phyloP scores from a whole-genome alignment of 92 coral and sea anemone species.

The Palythoa caribaeorum region DNA sequence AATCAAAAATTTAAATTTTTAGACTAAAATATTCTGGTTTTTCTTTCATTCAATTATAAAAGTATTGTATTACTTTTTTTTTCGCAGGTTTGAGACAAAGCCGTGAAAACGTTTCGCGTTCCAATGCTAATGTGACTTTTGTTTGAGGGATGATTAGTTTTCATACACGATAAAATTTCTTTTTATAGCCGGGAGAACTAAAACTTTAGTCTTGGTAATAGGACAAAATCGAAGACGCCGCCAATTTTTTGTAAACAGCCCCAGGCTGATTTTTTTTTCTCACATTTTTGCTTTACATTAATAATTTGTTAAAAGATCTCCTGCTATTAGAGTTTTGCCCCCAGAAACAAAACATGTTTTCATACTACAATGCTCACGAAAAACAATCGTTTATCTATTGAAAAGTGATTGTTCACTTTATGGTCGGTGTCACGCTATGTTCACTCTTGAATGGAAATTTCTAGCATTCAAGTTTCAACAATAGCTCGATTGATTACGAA shows the following conservation, averaged over 20 bases:
- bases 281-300: too few relatives aligned
- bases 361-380: neutral
- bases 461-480: neutral
- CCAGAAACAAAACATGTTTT: slow-evolving; percentile 23
- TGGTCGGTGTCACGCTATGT: slow-evolving; percentile 11
- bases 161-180: too few relatives aligned
- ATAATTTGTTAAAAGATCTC: slow-evolving; percentile 6
- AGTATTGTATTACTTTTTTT: neutral
- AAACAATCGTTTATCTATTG: slow-evolving; percentile 10
- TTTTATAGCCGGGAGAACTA: too few relatives aligned
- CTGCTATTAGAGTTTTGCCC: neutral
- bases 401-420: slow-evolving; percentile 40
- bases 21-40: neutral
- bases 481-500: slow-evolving; percentile 6
- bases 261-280: neutral
- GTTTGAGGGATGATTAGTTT: too few relatives aligned
- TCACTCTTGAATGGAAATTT: neutral
- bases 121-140: too few relatives aligned
- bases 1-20: neutral
- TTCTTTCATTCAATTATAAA: neutral
- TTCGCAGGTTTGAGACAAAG: neutral
- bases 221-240: too few relatives aligned
- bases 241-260: neutral
- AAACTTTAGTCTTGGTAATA: too few relatives aligned
- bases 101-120: too few relatives aligned